phyloP scores from a whole-genome alignment of 2,113 vertebrate species.

The Rhipidura dahli region DNA sequence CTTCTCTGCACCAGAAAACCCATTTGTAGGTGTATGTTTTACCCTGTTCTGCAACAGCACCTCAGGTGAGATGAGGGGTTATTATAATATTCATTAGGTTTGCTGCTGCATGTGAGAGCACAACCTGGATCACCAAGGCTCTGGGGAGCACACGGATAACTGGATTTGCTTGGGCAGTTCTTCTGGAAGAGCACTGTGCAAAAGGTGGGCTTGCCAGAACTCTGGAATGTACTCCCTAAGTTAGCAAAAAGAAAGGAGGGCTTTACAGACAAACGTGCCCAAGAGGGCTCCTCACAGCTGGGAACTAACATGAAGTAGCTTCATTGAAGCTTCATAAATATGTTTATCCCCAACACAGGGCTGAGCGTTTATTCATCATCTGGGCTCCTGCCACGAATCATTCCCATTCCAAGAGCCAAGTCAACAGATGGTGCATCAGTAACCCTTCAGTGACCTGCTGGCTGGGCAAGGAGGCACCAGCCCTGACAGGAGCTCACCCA shows the following conservation, averaged over 20 bases:
- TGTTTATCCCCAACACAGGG: background rate
- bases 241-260: background rate
- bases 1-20: background rate
- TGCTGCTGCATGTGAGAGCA: background rate
- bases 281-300: background rate
- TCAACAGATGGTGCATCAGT: background rate
- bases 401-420: background rate
- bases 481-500: background rate
- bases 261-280: background rate
- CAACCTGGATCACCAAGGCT: background rate
- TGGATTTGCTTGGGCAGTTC: background rate
- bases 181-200: background rate
- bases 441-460: background rate
- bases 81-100: background rate
- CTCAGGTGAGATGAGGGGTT: background rate
- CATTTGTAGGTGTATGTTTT: background rate
- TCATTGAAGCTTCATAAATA: background rate
- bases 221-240: background rate
- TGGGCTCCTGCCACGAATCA: background rate
- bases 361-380: background rate
- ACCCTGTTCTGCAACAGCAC: background rate
- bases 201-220: background rate
- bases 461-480: background rate
- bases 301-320: background rate
- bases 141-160: background rate